Percentiles rank a stretch among this genome's conserved stretches.
phyloP scores from a whole-genome alignment of 2,113 vertebrate genomes.

The Bubo bubo region DNA sequence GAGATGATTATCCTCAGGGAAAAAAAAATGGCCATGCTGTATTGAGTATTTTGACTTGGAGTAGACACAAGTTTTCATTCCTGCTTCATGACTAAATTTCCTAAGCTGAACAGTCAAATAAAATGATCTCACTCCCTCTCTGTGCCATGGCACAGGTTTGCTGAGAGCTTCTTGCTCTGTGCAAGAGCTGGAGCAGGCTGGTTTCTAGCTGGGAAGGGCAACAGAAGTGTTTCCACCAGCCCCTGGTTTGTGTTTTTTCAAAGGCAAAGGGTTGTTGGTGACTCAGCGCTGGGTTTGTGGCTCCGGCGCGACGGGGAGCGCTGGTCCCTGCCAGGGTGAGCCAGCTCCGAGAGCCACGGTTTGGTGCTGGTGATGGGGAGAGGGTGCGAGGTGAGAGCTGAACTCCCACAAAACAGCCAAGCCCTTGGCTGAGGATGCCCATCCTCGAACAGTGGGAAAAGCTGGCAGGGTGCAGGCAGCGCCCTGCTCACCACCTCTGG shows the following conservation, averaged over 20 bases:
- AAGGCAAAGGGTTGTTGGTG: not conserved
- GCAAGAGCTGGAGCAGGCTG: not conserved
- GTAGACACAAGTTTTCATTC: slow-evolving; percentile 35
- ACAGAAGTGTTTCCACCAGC: accelerated
- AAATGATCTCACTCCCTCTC: slow-evolving; percentile 25
- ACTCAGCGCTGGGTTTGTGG: not conserved
- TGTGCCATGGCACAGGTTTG: not conserved
- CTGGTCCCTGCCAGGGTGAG: not conserved
- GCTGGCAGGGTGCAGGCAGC: not conserved
- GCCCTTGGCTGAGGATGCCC: not conserved
- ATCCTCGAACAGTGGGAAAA: accelerated
- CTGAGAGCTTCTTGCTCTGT: not conserved
- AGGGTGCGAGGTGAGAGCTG: not conserved
- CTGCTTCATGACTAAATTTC: slow-evolving; percentile 54
- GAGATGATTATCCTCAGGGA: not conserved
- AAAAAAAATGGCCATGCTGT: not conserved
- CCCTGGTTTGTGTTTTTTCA: accelerated
- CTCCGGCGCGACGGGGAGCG: accelerated
- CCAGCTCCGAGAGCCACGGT: accelerated
- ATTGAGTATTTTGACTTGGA: slow-evolving; percentile 45
- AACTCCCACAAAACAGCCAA: not conserved
- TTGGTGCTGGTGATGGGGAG: not conserved
- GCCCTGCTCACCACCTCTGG: accelerated
- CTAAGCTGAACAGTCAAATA: slow-evolving; percentile 28
- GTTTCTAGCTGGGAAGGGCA: not conserved